Evolutionary conservation across 2,888 invertebrate species (phyloP), one percentile per base, ranked within the genome.

Genomic region (Andrena hattorfiana): DNA sequence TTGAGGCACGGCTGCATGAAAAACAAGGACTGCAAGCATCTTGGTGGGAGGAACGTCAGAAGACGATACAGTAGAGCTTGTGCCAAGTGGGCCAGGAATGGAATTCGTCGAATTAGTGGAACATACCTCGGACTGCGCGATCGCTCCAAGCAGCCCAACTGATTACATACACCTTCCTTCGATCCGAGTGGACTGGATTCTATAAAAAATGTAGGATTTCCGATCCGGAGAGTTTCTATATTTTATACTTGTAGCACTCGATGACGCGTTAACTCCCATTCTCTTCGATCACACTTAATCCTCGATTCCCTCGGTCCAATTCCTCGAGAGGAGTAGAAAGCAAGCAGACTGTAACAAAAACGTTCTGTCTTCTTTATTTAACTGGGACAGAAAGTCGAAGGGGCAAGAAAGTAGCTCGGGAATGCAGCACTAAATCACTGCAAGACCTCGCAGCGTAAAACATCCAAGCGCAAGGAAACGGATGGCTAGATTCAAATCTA

Each of bases 281-380:
- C 30, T 2, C 32, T 60, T 66, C 20, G 51, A 68, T 78, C 67
- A 0, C 28, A 1, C n/a, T n/a, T 13, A 30, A 80, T 62, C 42
- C 56, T 16, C 63, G n/a, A 49, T 78, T 63, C 16, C 63, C 23
- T 78, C 72, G 20, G 68, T 81, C 60, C 64, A 23, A 66, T 64
- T 20, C n/a, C 0, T 8, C 32, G 13, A 35, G 23, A 3, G 10
- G 4, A 5, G 48, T 1, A 13, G 69, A 4, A 42, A 69, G 56
- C 56, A 62, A 81, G 66, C 60, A 74, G 54, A 67, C 28, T 48
- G 54, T 60, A 35, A 70, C 66, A 20, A 74, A 81, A 79, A 62
- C 66, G 70, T 32, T 66, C 32, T 8, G 28, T 73, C 35, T n/a
- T 26, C 49, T 64, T 81, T 64, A 20, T 64, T 48, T 26, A 23